Evolutionary conservation across 2,113 vertebrate species (phyloP).

Genomic region (Ptilorrhoa leucosticta): DNA sequence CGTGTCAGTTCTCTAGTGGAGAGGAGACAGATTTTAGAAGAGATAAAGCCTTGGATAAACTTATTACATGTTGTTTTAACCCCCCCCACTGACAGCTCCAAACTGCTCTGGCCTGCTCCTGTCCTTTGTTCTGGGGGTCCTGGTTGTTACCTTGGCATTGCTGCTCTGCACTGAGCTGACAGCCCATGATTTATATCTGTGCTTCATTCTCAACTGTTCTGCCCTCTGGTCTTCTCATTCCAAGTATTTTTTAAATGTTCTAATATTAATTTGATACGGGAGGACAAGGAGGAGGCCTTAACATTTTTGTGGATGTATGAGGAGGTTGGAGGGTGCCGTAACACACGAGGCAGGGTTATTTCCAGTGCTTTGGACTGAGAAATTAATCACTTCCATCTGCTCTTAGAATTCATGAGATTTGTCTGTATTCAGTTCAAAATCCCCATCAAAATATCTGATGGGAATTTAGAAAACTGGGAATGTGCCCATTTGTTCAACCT

Average conservation of each 20-base stretch:
- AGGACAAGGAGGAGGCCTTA: not conserved
- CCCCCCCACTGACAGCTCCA: not conserved
- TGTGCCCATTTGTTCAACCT: not conserved
- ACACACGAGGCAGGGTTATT: not conserved
- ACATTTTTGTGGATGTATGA: not conserved
- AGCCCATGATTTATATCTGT: not conserved
- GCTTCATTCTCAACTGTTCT: constrained; percentile 41
- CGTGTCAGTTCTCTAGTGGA: not conserved
- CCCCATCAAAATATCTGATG: not conserved
- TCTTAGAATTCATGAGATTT: not conserved
- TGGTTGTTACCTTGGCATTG: not conserved
- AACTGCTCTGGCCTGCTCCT: not conserved
- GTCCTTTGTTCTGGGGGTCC: not conserved
- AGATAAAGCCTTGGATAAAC: not conserved
- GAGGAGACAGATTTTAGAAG: not conserved
- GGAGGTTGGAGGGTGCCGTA: not conserved
- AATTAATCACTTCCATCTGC: not conserved
- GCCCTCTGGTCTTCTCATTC: not conserved
- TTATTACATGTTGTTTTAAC: not conserved
- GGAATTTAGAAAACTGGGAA: not conserved
- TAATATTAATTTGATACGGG: constrained; percentile 3
- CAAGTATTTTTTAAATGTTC: not conserved
- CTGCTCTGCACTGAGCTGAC: not conserved
- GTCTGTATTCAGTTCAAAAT: not conserved
- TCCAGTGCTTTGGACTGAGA: not conserved